phyloP scores from a whole-genome alignment of 2,113 vertebrate species.

The Orientallactaga bullata region DNA sequence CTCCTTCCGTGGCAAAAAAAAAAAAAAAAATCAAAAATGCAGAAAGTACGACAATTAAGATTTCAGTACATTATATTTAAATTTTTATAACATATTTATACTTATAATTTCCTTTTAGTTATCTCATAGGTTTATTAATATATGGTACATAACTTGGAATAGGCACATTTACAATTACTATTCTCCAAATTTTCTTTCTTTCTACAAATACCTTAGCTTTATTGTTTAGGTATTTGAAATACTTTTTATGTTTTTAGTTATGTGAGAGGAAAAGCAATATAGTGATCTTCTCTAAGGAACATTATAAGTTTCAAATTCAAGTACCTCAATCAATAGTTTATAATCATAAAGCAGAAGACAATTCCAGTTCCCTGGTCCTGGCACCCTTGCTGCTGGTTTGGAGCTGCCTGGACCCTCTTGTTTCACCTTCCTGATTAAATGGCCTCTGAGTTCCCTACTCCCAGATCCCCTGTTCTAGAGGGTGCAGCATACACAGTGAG shows the following conservation, averaged over 20 bases:
- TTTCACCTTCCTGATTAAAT: too few relatives aligned
- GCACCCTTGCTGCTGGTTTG: too few relatives aligned
- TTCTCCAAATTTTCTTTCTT: slow-evolving; percentile 8
- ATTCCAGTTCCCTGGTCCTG: too few relatives aligned
- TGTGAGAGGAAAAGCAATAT: too few relatives aligned
- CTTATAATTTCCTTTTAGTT: slow-evolving; percentile 27
- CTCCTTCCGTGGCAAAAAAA: neutral
- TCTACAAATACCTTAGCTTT: neutral
- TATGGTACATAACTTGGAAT: neutral
- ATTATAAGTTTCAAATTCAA: too few relatives aligned
- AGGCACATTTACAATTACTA: neutral
- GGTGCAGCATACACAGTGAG: too few relatives aligned
- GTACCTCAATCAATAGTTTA: too few relatives aligned
- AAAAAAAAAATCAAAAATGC: neutral
- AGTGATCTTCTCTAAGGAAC: too few relatives aligned
- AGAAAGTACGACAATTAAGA: neutral
- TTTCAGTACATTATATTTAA: neutral
- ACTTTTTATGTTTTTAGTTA: neutral
- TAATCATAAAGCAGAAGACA: too few relatives aligned
- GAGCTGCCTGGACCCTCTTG: too few relatives aligned
- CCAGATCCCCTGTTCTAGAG: too few relatives aligned
- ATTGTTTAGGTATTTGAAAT: neutral
- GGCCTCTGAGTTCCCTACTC: too few relatives aligned
- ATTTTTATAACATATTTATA: neutral
- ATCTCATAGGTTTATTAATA: neutral